Base-by-base conservation (phyloP, 2,113 vertebrate genomes). In the Equus przewalskii region DNA sequence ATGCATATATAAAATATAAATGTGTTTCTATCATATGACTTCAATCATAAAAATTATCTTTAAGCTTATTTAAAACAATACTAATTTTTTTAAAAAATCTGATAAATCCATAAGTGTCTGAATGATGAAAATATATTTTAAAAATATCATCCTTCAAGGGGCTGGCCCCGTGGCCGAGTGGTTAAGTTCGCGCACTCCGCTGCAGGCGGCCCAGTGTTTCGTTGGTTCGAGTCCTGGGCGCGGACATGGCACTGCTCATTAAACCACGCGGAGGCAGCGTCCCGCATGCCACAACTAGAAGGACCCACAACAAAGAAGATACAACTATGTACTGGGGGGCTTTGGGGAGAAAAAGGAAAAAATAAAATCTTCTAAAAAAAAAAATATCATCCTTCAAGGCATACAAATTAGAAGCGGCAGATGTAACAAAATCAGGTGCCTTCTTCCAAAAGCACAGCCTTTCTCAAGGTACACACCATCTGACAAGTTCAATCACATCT, bases 51-150 rank as follows among this genome's bases (percentile, higher is more conserved):
- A 85, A 82, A 62, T 84, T 44, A 95, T 10, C 51, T 79, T 94
- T 88, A 85, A 64, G n/a, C 44, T 81, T 78, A 84, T 41, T 90
- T 67, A 49, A 95, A 89, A 41, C 26, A 89, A 67, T n/a, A 90
- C 7, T 95, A 19, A 72, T 58, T 94, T 84, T 64, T 2, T 85
- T 16, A 60, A 26, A 62, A 95, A 91, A 67, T 64, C 11, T 62
- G n/a, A 70, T 36, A 92, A 87, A 91, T 26, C 0, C 28, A 0
- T 70, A 80, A 33, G n/a, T 56, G 36, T 62, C 65, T 87, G 26
- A 97, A 83, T 84, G 41, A 82, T 28, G 13, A 49, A 84, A 62
- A 76, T 81, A 16, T 5, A 65, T 90, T 41, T 91, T 62, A 0
- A 73, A 96, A 95, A 44, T 41, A 87, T 54, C 26, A 58, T 24